These are phyloP conservation scores for Diabrotica undecimpunctata DNA, from an alignment of 1,140 invertebrate species.

Conservation along the genomic window DNA sequence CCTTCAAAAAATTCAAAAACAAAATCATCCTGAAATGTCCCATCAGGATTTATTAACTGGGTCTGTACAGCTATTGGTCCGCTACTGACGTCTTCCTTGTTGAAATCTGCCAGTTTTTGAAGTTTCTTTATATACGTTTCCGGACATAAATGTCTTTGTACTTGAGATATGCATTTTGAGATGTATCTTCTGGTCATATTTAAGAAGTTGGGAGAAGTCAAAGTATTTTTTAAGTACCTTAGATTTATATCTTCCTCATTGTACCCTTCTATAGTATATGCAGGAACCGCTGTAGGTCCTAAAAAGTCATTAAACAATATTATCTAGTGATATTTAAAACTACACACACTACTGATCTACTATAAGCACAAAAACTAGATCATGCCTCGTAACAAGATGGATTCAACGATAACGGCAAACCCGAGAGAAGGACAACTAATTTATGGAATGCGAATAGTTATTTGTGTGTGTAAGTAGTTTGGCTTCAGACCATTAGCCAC, in stretches of 20 bases:
- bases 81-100: conserved; percentile 17
- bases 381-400: no score
- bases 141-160: conserved; percentile 12
- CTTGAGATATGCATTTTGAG: conserved; percentile 23
- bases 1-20: conserved; percentile 26
- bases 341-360: no score
- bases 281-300: conserved; percentile 28
- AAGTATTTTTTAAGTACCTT: conserved; percentile 16
- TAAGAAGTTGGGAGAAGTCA: conserved; percentile 21
- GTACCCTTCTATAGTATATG: conserved; percentile 28
- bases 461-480: no score
- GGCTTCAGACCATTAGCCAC: no score
- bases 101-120: conserved; percentile 23
- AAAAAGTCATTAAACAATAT: conserved; percentile 4
- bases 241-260: conserved; percentile 26
- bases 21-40: conserved; percentile 29
- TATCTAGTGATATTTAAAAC: no score
- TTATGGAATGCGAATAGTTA: no score
- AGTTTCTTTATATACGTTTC: conserved; percentile 21
- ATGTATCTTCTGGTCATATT: conserved; percentile 26
- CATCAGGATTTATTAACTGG: conserved; percentile 27
- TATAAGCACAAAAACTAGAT: no score
- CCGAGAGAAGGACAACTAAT: no score
- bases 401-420: no score
- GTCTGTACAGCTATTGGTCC: conserved; percentile 25